These are phyloP conservation scores for Microctenopoma stevenorrisi DNA, from an alignment of 2,797 vertebrate genomes.

Conservation along the genomic window DNA sequence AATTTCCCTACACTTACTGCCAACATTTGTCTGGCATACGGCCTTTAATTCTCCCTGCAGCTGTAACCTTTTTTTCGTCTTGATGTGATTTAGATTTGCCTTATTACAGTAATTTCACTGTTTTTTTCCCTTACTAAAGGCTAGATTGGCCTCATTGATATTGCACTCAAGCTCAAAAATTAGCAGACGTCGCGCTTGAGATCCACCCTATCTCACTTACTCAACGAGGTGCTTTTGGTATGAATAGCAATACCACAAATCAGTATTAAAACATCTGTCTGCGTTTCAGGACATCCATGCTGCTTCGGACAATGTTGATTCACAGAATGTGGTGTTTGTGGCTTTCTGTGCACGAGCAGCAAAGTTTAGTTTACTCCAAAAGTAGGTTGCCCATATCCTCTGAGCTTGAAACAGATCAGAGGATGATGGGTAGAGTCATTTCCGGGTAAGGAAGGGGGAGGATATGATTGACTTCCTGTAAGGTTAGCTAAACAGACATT, in stretches of 20 bases:
- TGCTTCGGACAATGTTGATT: slow-evolving; percentile 33
- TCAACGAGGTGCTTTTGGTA: slow-evolving; percentile 11
- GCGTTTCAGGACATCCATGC: slow-evolving; percentile 10
- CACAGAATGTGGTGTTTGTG: slow-evolving; percentile 43
- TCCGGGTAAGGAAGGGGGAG: slow-evolving; percentile 6
- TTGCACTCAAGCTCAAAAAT: slow-evolving; percentile 31
- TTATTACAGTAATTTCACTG: slow-evolving; percentile 50
- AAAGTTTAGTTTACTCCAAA: slow-evolving; percentile 43
- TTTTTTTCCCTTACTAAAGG: slow-evolving; percentile 12
- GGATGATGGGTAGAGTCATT: slow-evolving; percentile 50
- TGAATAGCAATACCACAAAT: slow-evolving; percentile 35
- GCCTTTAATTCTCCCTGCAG: slow-evolving; percentile 31
- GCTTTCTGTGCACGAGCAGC: slow-evolving; percentile 24
- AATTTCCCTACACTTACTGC: slow-evolving; percentile 22
- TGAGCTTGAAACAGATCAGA: slow-evolving; percentile 27
- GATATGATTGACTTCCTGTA: slow-evolving; percentile 30
- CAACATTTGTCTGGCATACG: slow-evolving; percentile 29
- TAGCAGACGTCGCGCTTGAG: slow-evolving; percentile 35
- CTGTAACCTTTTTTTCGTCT: slow-evolving; percentile 35
- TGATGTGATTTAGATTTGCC: slow-evolving; percentile 52
- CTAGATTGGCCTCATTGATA: slow-evolving; percentile 39
- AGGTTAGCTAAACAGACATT: slow-evolving; percentile 45
- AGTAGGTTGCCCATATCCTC: slow-evolving; percentile 48
- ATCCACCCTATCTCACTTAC: not conserved
- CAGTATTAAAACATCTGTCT: slow-evolving; percentile 35